phyloP scores from a whole-genome alignment of 2,113 vertebrate genomes.

The Syrmaticus mikado region DNA sequence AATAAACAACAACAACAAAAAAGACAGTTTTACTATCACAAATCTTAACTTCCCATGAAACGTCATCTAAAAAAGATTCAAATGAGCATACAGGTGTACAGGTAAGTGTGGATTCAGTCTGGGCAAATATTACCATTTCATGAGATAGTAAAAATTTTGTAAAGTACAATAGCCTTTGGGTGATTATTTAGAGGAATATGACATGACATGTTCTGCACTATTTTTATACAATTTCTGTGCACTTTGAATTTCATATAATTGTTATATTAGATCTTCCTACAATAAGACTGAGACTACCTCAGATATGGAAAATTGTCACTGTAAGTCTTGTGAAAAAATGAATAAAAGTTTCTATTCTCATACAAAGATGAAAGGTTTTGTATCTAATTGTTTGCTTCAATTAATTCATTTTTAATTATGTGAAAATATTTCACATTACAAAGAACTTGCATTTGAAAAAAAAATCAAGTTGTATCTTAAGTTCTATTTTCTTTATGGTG shows the following conservation, averaged over 20 bases:
- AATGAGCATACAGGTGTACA: background rate
- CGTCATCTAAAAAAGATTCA: background rate
- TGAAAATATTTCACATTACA: background rate
- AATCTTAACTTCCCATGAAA: background rate
- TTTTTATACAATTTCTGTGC: background rate
- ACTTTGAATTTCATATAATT: background rate
- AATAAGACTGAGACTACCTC: background rate
- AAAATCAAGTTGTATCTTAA: background rate
- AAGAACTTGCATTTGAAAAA: background rate
- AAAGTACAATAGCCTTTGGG: background rate
- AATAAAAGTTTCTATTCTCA: background rate
- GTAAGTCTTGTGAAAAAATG: background rate
- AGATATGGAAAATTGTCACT: background rate
- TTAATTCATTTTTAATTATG: background rate
- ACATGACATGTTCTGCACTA: background rate
- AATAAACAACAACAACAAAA: background rate
- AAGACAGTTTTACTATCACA: rapidly evolving
- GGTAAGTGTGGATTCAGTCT: background rate
- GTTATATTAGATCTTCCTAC: background rate
- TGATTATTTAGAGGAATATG: background rate
- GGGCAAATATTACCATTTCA: background rate
- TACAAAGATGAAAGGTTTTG: rapidly evolving
- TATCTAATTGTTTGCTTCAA: background rate
- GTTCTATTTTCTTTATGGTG: background rate
- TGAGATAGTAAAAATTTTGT: background rate